Evolutionary conservation across 2,888 invertebrate genomes (phyloP).

Genomic region (Disparrhopalites patrizii): DNA sequence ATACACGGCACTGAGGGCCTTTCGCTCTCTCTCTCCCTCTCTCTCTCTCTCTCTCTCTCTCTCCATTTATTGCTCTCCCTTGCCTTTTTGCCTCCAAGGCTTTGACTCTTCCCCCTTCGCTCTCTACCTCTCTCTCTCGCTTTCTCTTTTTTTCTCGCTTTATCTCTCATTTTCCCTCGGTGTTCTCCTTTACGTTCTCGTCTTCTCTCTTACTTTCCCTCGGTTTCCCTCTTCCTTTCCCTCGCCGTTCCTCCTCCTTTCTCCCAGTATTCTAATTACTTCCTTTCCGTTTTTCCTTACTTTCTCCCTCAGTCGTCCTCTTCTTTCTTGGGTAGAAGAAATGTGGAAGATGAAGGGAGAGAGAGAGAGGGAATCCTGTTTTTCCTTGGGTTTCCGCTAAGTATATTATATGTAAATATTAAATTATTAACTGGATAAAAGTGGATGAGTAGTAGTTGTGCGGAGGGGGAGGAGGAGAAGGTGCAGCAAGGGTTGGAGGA

Average conservation of each 20-base stretch:
- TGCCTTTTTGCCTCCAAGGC: neutral
- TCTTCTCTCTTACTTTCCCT: no score
- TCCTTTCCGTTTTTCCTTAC: no score
- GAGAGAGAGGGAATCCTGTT: neutral
- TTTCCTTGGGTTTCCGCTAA: neutral
- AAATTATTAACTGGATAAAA: constrained; percentile 24
- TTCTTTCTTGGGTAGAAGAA: neutral
- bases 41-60: neutral
- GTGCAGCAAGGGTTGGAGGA: neutral
- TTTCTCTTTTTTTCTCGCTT: no score
- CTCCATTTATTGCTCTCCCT: neutral
- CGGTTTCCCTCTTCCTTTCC: no score
- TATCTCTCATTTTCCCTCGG: no score
- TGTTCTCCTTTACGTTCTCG: no score
- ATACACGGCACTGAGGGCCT: neutral
- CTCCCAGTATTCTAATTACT: no score
- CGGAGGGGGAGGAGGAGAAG: neutral
- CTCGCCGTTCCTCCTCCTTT: no score
- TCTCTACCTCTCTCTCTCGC: no score
- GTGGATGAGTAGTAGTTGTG: neutral
- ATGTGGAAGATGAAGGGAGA: neutral
- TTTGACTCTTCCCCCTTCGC: no score
- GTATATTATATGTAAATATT: constrained; percentile 13
- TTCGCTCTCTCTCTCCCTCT: constrained; percentile 2
- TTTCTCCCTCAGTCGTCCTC: neutral